phyloP scores from a whole-genome alignment of 2,113 vertebrate species.

The Pristiophorus japonicus region DNA sequence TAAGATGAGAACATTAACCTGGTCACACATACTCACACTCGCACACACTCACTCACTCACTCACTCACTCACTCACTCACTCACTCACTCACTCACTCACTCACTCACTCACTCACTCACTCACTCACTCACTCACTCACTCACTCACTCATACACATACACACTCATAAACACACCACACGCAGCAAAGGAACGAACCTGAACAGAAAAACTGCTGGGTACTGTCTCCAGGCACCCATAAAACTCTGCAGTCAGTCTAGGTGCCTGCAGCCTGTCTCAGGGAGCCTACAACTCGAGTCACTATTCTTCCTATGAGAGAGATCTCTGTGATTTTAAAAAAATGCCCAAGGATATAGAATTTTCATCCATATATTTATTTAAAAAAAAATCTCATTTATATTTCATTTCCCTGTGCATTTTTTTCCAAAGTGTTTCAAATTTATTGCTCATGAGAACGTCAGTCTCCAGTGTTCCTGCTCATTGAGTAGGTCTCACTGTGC shows the following conservation, averaged over 20 bases:
- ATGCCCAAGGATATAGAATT: conserved; percentile 13
- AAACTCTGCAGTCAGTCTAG: conserved; percentile 1
- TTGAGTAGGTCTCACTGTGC: background rate
- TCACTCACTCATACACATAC: background rate
- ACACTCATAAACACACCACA: background rate
- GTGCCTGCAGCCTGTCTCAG: background rate
- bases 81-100: background rate
- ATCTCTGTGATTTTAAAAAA: background rate
- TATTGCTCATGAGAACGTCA: background rate
- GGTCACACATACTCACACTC: background rate
- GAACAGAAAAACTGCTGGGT: conserved; percentile 21
- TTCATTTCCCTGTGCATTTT: conserved; percentile 19
- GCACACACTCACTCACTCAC: background rate
- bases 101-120: background rate
- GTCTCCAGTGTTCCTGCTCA: background rate
- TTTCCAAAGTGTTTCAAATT: background rate
- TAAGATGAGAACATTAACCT: conserved; percentile 7
- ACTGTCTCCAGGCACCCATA: background rate
- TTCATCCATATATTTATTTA: conserved; percentile 12
- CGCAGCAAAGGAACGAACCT: background rate
- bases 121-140: background rate
- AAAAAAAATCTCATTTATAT: conserved; percentile 15
- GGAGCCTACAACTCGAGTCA: background rate
- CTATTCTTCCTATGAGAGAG: conserved; percentile 13
- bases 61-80: background rate